These are phyloP conservation scores for Malacoraja senta DNA, from an alignment of 2,797 vertebrate genomes.

Conservation along the genomic window DNA sequence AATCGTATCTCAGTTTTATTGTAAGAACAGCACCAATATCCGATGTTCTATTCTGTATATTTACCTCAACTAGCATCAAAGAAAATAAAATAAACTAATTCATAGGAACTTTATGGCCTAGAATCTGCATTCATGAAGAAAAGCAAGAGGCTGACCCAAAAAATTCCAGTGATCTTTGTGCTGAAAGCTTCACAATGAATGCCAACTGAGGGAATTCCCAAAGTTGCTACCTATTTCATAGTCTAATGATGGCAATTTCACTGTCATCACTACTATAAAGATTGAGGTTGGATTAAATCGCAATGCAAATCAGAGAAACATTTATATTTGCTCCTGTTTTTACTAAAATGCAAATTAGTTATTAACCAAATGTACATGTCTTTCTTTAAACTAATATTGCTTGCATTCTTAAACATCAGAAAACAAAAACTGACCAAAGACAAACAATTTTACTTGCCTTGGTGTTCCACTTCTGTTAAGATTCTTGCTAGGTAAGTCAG, in stretches of 20 bases:
- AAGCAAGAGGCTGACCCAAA: too few relatives aligned
- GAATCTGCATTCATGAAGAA: too few relatives aligned
- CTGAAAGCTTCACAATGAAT: too few relatives aligned
- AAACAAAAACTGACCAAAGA: background rate
- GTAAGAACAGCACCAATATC: background rate
- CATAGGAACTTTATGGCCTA: background rate
- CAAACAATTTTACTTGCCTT: slow-evolving; percentile 50
- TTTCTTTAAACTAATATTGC: background rate
- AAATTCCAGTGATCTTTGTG: too few relatives aligned
- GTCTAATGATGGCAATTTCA: too few relatives aligned
- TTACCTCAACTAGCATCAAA: background rate
- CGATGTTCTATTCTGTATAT: background rate
- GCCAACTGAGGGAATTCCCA: too few relatives aligned
- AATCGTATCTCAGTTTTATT: background rate
- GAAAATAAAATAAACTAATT: background rate
- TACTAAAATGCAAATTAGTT: background rate
- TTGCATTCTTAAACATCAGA: background rate
- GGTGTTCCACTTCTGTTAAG: slow-evolving; percentile 59
- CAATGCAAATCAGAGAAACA: background rate
- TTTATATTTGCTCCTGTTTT: background rate
- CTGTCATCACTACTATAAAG: too few relatives aligned
- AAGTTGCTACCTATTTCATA: too few relatives aligned
- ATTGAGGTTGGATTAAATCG: background rate
- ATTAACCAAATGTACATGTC: background rate
- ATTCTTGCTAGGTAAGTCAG: slow-evolving; percentile 67